Conservation (phyloP, 2,797 vertebrate genomes). For the Cygnus olor region DNA sequence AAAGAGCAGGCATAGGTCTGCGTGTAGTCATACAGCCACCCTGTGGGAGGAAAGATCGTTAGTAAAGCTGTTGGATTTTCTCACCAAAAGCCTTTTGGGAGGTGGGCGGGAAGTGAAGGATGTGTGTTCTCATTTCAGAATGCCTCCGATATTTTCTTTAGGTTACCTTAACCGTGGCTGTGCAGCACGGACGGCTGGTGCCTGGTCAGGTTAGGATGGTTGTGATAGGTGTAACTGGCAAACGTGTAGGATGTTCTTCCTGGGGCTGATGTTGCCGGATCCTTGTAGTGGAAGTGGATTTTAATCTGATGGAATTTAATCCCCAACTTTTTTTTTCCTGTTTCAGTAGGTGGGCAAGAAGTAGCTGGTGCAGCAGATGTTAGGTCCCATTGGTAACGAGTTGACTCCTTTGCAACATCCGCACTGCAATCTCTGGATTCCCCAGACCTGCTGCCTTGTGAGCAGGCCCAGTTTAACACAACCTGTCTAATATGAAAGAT, state of each 20-base stretch:
- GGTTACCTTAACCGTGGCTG: neutral
- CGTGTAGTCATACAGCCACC: constrained; percentile 92
- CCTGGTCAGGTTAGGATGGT: neutral
- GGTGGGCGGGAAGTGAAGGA: neutral
- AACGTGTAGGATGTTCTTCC: fast-evolving
- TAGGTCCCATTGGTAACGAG: neutral
- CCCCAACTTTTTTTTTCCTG: neutral
- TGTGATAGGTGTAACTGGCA: no score
- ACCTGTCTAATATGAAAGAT: neutral
- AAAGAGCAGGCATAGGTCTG: constrained; percentile 92
- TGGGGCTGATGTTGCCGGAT: neutral
- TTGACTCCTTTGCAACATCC: neutral
- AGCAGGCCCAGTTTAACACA: neutral
- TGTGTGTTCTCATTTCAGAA: neutral
- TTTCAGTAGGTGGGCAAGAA: neutral
- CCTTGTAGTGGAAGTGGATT: fast-evolving
- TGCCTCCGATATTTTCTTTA: constrained; percentile 2
- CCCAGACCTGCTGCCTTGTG: neutral
- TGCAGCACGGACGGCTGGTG: neutral
- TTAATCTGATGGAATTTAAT: neutral
- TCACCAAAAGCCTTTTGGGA: neutral
- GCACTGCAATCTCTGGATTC: neutral
- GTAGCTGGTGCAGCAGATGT: neutral
- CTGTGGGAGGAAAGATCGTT: constrained; percentile 72
- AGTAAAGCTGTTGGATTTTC: neutral